phyloP scores from a whole-genome alignment of 2,113 vertebrate species.

The Perca schrenkii region DNA sequence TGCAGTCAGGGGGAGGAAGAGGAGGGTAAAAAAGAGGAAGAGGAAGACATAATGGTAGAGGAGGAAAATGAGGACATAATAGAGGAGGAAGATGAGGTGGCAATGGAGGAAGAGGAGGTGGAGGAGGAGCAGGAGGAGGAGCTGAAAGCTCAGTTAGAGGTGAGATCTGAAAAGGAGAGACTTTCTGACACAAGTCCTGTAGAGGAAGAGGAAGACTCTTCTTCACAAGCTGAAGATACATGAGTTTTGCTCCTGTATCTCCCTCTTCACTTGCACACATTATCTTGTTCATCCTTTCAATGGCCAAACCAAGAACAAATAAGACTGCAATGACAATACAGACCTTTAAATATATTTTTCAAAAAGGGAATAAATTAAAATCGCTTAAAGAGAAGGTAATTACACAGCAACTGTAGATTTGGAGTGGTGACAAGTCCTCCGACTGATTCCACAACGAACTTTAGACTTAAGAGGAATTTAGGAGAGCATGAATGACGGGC shows the following conservation, averaged over 20 bases:
- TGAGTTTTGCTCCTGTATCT: conserved; percentile 78
- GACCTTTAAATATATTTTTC: conserved; percentile 86
- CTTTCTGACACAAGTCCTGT: conserved; percentile 84
- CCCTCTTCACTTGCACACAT: conserved; percentile 73
- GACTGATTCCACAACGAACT: conserved; percentile 68
- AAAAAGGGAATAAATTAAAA: conserved; percentile 86
- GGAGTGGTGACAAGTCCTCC: conserved; percentile 71
- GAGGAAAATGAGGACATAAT: conserved; percentile 77
- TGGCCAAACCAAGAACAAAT: conserved; percentile 83
- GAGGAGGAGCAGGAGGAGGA: conserved; percentile 75
- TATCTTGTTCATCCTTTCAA: conserved; percentile 73
- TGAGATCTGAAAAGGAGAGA: conserved; percentile 72
- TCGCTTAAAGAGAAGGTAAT: conserved; percentile 83
- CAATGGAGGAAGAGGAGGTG: conserved; percentile 78
- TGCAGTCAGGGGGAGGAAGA: conserved; percentile 64
- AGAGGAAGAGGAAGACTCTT: conserved; percentile 85
- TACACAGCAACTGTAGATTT: conserved; percentile 90
- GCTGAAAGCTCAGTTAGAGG: conserved; percentile 63
- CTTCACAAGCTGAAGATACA: conserved; percentile 85
- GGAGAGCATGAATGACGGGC: conserved; percentile 65
- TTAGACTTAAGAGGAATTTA: conserved; percentile 63
- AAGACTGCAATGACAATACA: conserved; percentile 83
- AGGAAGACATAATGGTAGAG: conserved; percentile 66
- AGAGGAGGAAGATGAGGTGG: conserved; percentile 79
- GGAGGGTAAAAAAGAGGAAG: conserved; percentile 9